phyloP scores from a whole-genome alignment of 2,113 vertebrate genomes.

The Chiloscyllium plagiosum region DNA sequence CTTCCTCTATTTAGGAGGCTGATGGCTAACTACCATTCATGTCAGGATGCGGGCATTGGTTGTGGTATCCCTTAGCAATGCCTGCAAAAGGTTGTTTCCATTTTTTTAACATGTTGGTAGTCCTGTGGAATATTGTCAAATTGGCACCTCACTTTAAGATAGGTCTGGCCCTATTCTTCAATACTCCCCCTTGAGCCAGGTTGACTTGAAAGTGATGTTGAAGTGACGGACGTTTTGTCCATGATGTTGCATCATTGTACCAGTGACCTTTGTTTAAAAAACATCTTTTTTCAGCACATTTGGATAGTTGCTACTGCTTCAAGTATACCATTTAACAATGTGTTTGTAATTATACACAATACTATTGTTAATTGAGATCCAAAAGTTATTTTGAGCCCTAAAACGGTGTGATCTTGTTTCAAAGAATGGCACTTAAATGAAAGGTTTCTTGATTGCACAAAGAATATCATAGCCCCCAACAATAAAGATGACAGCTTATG shows the following conservation, averaged over 20 bases:
- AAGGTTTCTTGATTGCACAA: conserved; percentile 18
- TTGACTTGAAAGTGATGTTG: neutral
- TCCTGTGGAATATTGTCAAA: no score
- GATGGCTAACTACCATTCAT: neutral
- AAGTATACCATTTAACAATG: neutral
- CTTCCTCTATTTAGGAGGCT: neutral
- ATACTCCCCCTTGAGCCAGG: neutral
- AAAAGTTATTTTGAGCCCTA: conserved; percentile 6
- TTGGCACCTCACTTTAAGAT: neutral
- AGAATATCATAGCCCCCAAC: neutral
- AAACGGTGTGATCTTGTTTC: neutral
- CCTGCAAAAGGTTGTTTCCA: neutral
- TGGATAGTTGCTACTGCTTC: neutral
- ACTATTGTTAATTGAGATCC: neutral
- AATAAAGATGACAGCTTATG: neutral
- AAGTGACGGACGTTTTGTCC: neutral
- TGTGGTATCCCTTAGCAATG: neutral
- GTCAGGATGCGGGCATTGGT: neutral
- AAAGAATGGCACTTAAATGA: neutral
- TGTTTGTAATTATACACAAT: neutral
- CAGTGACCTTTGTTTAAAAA: neutral
- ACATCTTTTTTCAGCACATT: neutral
- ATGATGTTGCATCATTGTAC: neutral
- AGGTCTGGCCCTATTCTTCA: neutral
- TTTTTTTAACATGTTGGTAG: neutral